Conservation (phyloP, 2,888 invertebrate genomes). For the Laspeyria flexula region DNA sequence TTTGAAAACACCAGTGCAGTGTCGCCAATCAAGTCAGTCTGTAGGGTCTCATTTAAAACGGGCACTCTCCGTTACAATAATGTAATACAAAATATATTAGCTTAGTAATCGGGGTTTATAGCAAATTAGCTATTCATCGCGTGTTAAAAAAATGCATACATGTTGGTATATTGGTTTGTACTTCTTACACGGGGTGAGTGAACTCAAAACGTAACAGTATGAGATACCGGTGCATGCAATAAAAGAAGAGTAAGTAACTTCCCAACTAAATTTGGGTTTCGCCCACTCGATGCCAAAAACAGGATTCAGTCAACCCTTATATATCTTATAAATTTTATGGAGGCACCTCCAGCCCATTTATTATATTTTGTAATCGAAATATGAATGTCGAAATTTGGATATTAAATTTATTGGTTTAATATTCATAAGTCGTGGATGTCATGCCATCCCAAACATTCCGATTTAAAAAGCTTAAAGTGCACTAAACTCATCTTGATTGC, state of each 20-base stretch:
- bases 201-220: slow-evolving; percentile 15
- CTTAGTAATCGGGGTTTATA: slow-evolving; percentile 5
- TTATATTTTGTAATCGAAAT: not conserved
- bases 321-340: not conserved
- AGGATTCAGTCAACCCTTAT: not conserved
- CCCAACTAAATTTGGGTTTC: not conserved
- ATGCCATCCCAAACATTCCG: no score
- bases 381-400: no score
- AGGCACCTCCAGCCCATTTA: not conserved
- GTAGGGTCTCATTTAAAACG: no score
- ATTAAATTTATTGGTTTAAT: no score
- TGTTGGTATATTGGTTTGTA: slow-evolving; percentile 16
- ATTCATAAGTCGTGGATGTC: no score
- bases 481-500: no score
- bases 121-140: slow-evolving; percentile 20
- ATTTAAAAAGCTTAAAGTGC: no score
- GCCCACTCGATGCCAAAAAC: not conserved
- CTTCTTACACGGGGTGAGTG: slow-evolving; percentile 25
- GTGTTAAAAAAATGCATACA: slow-evolving; percentile 19
- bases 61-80: not conserved
- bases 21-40: no score
- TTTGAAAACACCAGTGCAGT: no score
- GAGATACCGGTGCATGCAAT: not conserved
- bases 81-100: not conserved
- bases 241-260: not conserved